These are phyloP conservation scores for Pelusios castaneus DNA, from an alignment of 2,113 vertebrate species.

Conservation along the genomic window DNA sequence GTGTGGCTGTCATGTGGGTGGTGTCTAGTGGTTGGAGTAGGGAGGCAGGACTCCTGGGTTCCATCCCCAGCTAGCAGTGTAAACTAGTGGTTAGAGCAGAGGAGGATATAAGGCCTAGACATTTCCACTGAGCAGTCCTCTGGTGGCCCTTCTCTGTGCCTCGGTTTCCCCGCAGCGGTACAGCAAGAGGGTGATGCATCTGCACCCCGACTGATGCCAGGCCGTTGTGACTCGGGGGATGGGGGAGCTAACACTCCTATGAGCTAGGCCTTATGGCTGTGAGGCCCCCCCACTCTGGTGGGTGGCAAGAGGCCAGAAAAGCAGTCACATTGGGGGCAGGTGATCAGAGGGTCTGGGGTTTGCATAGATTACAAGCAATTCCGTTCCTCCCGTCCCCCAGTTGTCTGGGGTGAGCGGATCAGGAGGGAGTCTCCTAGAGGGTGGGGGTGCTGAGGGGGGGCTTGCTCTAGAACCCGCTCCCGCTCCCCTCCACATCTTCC, in stretches of 20 bases:
- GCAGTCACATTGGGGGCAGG: neutral
- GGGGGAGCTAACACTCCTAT: neutral
- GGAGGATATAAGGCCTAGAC: neutral
- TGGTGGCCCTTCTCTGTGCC: neutral
- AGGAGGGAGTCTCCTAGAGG: neutral
- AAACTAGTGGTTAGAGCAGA: neutral
- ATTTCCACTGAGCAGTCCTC: neutral
- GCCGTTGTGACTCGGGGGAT: neutral
- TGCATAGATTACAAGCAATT: neutral
- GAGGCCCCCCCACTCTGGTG: neutral
- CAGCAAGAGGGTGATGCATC: neutral
- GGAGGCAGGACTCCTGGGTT: neutral
- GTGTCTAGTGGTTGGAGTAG: neutral
- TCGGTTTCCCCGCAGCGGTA: neutral
- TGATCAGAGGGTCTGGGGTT: neutral
- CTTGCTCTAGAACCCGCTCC: conserved; percentile 56
- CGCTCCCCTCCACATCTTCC: conserved; percentile 82
- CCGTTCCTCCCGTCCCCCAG: neutral
- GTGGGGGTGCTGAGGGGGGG: neutral
- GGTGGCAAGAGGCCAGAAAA: neutral
- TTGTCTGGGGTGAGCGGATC: neutral
- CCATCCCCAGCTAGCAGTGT: no score
- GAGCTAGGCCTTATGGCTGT: neutral
- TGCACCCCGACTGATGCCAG: neutral
- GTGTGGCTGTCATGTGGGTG: no score